phyloP scores from a whole-genome alignment of 2,797 vertebrate genomes.

The Melanogrammus aeglefinus region DNA sequence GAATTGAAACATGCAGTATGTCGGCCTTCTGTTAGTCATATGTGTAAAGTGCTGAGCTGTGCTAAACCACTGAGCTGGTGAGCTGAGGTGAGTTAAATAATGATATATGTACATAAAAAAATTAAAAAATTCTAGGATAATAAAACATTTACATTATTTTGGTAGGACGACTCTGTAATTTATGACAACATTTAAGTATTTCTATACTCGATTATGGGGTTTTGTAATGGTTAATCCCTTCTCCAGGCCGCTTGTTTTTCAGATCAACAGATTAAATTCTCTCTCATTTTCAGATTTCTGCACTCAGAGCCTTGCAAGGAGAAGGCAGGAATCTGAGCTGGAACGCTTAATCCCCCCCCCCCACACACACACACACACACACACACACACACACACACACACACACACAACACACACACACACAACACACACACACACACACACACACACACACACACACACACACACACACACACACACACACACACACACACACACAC shows the following conservation, averaged over 20 bases:
- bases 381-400: neutral
- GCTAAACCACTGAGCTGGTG: too few species aligned
- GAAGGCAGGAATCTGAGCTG: constrained; percentile 23
- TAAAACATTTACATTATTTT: neutral
- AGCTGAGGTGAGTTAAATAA: neutral
- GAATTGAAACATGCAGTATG: neutral
- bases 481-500: too few species aligned
- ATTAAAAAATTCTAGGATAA: neutral
- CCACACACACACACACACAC: too few species aligned
- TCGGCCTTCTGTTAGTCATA: neutral
- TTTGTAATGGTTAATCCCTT: neutral
- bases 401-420: too few species aligned
- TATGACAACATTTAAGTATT: neutral
- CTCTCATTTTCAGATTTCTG: constrained; percentile 24
- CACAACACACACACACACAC: too few species aligned
- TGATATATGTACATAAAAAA: neutral
- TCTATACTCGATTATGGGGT: neutral
- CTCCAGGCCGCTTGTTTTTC: neutral
- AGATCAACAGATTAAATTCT: constrained; percentile 11
- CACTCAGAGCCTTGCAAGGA: constrained; percentile 20
- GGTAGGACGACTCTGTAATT: neutral
- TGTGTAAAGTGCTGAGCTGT: too few species aligned
- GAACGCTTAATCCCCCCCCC: constrained; percentile 25
- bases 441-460: neutral
- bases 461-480: too few species aligned